Percentiles rank a stretch among this genome's conserved stretches.
Evolutionary conservation across 64 coral and sea anemone genomes (phyloP).

Genomic region (Dendrophyllia cribrosa): DNA sequence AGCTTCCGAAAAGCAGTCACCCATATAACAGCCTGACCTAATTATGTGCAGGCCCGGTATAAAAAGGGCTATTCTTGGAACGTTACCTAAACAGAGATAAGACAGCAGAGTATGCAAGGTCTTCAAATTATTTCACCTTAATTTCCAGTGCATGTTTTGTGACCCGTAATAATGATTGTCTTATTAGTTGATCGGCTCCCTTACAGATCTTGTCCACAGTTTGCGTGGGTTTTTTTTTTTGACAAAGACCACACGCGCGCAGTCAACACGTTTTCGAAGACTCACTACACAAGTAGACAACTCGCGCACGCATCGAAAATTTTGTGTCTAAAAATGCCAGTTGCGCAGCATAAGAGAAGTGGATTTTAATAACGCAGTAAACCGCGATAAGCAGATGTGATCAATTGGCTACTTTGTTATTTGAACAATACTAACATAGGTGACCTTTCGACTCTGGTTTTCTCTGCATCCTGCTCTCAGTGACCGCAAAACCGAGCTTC

Average conservation of each 20-base stretch:
- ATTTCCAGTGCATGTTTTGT: background rate
- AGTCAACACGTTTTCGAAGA: background rate
- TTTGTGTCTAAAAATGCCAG: background rate
- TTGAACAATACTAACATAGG: constrained; percentile 1
- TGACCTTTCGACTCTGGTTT: constrained; percentile 19
- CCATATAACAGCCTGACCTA: background rate
- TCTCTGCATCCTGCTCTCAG: background rate
- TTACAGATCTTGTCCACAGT: background rate
- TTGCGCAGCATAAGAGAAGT: background rate
- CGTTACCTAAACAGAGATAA: background rate
- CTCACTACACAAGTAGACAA: background rate
- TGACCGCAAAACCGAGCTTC: constrained; percentile 7
- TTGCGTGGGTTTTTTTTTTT: background rate
- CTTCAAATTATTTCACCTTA: background rate
- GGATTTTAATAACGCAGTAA: constrained; percentile 6
- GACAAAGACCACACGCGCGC: constrained; percentile 21
- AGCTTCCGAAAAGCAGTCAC: background rate
- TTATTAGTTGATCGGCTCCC: background rate
- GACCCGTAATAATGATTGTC: background rate
- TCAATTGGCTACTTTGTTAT: constrained; percentile 26
- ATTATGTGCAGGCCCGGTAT: background rate
- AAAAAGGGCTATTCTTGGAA: background rate
- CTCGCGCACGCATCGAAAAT: background rate
- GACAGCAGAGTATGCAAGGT: background rate
- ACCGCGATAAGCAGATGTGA: constrained; percentile 49